Conservation (phyloP, 1,140 invertebrate species). For the Phymorhynchus buccinoides region DNA sequence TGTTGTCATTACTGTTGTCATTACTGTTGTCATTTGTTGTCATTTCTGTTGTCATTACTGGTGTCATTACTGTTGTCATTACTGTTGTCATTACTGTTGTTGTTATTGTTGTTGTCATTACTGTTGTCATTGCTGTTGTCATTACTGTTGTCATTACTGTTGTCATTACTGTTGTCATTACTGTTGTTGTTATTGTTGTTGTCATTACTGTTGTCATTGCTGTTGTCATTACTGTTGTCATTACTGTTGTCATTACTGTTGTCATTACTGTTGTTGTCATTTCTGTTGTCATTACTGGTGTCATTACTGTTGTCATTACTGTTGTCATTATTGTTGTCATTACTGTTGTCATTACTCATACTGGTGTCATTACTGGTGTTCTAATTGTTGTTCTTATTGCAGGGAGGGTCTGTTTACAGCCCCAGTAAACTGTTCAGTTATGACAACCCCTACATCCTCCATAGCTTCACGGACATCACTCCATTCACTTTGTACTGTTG, state of each 20-base stretch:
- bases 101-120: not conserved
- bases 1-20: not conserved
- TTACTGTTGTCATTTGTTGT: not conserved
- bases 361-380: not conserved
- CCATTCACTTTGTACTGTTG: too few relatives aligned
- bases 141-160: not conserved
- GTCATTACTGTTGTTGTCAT: not conserved
- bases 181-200: not conserved
- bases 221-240: not conserved
- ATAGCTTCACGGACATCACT: too few relatives aligned
- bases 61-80: not conserved
- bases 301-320: not conserved
- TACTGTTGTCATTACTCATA: not conserved
- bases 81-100: not conserved
- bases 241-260: not conserved
- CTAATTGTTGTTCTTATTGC: not conserved
- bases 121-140: not conserved
- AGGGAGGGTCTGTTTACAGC: not conserved
- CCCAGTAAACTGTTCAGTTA: conserved; percentile 36
- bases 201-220: not conserved
- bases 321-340: not conserved
- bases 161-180: not conserved
- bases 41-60: not conserved
- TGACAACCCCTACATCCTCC: not conserved
- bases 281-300: not conserved